phyloP scores from a whole-genome alignment of 2,797 vertebrate species.

The Urocyon cinereoargenteus region DNA sequence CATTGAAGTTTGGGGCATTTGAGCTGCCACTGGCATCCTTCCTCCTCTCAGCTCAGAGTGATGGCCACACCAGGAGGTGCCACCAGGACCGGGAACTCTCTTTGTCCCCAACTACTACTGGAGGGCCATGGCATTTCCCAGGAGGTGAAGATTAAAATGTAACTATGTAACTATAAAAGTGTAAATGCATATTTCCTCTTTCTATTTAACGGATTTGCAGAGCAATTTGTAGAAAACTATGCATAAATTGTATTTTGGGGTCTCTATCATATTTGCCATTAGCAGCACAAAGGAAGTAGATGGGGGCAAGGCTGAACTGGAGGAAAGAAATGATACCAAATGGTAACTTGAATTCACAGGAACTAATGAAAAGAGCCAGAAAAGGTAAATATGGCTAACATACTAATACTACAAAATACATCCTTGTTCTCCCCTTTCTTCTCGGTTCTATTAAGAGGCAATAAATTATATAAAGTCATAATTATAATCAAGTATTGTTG shows the following conservation, averaged over 20 bases:
- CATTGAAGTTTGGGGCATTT: neutral
- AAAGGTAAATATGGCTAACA: neutral
- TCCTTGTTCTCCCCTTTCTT: neutral
- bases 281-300: neutral
- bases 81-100: neutral
- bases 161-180: neutral
- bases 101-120: neutral
- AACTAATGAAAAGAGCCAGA: neutral
- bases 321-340: neutral
- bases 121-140: neutral
- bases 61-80: neutral
- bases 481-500: neutral
- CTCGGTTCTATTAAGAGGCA: neutral
- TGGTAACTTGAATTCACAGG: neutral
- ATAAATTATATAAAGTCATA: neutral
- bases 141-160: neutral
- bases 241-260: neutral
- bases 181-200: neutral
- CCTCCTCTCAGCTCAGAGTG: neutral
- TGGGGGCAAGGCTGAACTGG: neutral
- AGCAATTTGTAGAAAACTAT: neutral
- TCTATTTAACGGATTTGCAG: neutral
- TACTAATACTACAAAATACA: neutral
- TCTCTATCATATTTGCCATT: neutral
- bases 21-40: neutral